Evolutionary conservation across 2,113 vertebrate genomes (phyloP).

Genomic region (Gymnorhina tibicen): DNA sequence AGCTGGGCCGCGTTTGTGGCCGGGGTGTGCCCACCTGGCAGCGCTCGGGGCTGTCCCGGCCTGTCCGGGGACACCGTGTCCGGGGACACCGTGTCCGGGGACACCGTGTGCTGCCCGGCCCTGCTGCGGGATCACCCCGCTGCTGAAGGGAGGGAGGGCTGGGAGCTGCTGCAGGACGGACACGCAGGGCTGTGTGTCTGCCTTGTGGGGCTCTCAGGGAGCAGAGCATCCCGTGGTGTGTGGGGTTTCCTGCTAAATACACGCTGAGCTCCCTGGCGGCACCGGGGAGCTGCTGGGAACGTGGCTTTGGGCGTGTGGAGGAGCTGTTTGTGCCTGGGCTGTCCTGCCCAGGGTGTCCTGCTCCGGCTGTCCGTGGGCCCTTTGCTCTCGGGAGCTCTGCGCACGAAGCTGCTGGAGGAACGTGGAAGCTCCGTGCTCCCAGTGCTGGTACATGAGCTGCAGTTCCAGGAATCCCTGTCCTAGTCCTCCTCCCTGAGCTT

Average conservation of each 20-base stretch:
- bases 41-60: neutral
- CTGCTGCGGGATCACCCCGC: neutral
- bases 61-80: neutral
- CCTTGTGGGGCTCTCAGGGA: neutral
- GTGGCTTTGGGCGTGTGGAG: neutral
- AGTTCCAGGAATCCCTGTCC: neutral
- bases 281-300: neutral
- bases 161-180: neutral
- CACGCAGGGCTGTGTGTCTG: neutral
- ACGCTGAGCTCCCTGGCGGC: neutral
- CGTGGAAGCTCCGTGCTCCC: neutral
- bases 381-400: neutral
- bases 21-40: neutral
- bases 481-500: neutral
- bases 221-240: neutral
- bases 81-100: neutral
- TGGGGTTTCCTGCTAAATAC: fast-evolving
- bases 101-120: neutral
- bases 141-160: neutral
- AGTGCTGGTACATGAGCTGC: neutral
- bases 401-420: neutral
- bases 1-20: neutral
- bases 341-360: neutral
- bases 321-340: neutral
- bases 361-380: fast-evolving